Conservation (phyloP, 2,797 vertebrate genomes). For the Anas acuta region DNA sequence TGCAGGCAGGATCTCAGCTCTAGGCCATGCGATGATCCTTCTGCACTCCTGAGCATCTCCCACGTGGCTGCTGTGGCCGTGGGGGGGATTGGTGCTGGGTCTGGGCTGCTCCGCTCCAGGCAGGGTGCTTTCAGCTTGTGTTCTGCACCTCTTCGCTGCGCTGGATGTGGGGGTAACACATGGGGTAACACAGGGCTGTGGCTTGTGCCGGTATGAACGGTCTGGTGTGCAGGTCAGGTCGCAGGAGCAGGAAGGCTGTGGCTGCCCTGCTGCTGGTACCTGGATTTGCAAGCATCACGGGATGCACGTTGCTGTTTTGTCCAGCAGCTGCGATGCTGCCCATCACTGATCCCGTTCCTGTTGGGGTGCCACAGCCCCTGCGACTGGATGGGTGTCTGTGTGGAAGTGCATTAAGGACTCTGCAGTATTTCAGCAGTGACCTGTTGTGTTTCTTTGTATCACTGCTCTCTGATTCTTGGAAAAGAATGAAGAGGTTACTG, state of each 20-base stretch:
- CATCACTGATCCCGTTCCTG: fast-evolving
- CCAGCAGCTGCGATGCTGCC: not conserved
- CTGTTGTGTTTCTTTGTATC: not conserved
- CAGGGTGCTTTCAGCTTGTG: fast-evolving
- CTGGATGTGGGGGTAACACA: not conserved
- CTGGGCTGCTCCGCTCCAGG: too few relatives aligned
- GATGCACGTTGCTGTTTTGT: not conserved
- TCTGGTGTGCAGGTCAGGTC: not conserved
- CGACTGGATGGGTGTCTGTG: not conserved
- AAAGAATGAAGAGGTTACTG: not conserved
- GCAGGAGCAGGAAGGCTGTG: not conserved
- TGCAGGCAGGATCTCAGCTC: too few relatives aligned
- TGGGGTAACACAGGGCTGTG: not conserved
- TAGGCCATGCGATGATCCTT: fast-evolving
- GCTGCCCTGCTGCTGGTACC: fast-evolving
- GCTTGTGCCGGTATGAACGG: fast-evolving
- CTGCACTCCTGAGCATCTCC: not conserved
- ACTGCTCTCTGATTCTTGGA: not conserved
- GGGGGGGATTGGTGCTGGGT: too few relatives aligned
- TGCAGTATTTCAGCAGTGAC: not conserved
- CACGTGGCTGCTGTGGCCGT: too few relatives aligned
- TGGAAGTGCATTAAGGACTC: fast-evolving
- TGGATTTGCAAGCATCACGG: fast-evolving
- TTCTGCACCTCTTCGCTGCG: not conserved
- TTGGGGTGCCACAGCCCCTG: not conserved